Conservation (phyloP, 2,797 vertebrate species). For the Phoxinus dragarum region DNA sequence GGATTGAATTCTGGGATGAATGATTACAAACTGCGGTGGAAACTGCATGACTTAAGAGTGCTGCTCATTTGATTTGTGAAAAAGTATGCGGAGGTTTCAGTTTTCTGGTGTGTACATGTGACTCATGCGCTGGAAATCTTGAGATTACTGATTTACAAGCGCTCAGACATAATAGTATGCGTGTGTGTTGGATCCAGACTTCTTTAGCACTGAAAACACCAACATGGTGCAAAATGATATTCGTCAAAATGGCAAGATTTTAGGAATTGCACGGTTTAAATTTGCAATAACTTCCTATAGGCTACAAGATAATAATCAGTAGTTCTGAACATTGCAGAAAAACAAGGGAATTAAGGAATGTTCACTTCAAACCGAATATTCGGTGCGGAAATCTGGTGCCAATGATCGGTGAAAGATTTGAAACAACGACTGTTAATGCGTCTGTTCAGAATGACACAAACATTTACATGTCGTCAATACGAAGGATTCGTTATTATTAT, state of each 20-base stretch:
- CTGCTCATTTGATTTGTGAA: not conserved
- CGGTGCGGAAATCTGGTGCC: not conserved
- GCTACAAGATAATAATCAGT: too few relatives aligned
- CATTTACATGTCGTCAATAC: not conserved
- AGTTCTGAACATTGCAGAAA: not conserved
- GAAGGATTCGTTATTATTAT: not conserved
- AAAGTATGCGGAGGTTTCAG: not conserved
- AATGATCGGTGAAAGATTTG: not conserved
- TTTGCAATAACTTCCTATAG: not conserved
- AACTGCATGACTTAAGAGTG: not conserved
- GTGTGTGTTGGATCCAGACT: not conserved
- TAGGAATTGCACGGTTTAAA: not conserved
- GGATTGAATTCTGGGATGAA: constrained; percentile 20
- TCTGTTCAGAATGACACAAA: not conserved
- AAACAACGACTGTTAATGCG: not conserved
- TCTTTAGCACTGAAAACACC: not conserved
- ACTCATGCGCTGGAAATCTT: constrained; percentile 10
- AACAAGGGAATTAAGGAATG: not conserved
- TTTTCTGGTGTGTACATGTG: not conserved
- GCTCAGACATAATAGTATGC: not conserved
- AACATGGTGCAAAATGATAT: not conserved
- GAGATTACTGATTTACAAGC: constrained; percentile 42
- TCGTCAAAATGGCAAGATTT: not conserved
- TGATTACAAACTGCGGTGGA: not conserved
- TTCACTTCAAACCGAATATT: not conserved